Percentiles rank a stretch among this genome's conserved stretches.
phyloP scores from a whole-genome alignment of 1,140 invertebrate genomes.

The Drosophila pseudoobscura region DNA sequence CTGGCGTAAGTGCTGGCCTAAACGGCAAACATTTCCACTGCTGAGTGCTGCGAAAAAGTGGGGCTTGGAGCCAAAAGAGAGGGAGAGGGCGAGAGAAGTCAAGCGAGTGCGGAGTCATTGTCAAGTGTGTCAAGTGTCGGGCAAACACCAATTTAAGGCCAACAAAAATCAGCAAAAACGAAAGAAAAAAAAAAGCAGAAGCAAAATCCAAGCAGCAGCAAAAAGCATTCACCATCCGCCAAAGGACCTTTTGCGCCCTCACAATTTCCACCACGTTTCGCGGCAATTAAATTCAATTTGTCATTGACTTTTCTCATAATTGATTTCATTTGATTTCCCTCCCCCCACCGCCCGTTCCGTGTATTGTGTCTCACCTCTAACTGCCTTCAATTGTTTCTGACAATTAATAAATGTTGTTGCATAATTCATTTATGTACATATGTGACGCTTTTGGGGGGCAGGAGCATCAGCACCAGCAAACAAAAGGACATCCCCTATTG shows the following conservation, averaged over 20 bases:
- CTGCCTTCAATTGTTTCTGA: conserved; percentile 67
- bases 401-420: conserved; percentile 72
- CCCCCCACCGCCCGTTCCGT: background rate
- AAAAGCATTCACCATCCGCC: background rate
- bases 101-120: conserved; percentile 61
- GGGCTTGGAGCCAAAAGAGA: conserved; percentile 36
- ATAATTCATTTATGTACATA: conserved; percentile 67
- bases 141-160: conserved; percentile 65
- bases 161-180: conserved; percentile 18
- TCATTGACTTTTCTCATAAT: conserved; percentile 72
- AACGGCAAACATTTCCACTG: conserved; percentile 66
- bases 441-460: conserved; percentile 42
- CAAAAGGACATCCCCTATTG: too few species aligned
- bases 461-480: background rate
- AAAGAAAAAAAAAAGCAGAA: background rate
- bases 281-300: conserved; percentile 73
- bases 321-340: conserved; percentile 68
- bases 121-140: conserved; percentile 63
- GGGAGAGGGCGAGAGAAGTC: conserved; percentile 21
- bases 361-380: conserved; percentile 39
- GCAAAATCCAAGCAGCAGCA: conserved; percentile 25
- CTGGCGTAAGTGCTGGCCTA: conserved; percentile 44
- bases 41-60: conserved; percentile 45
- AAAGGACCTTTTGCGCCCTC: too few species aligned
- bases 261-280: conserved; percentile 44